Percentiles rank a stretch among this genome's conserved stretches.
These are phyloP conservation scores for Tachina lurida DNA, from an alignment of 2,888 invertebrate species.

Conservation along the genomic window DNA sequence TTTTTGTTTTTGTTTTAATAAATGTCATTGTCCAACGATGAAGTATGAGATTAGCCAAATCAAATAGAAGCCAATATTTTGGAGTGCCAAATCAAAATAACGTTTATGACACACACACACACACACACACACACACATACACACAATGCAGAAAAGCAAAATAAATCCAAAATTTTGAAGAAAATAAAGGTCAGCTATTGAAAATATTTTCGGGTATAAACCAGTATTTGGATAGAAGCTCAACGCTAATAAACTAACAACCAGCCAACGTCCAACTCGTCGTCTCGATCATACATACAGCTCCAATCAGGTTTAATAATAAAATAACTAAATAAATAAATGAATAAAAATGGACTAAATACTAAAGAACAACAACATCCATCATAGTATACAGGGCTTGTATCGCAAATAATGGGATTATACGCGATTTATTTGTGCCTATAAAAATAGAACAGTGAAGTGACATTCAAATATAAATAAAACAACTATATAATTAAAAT, in stretches of 20 bases:
- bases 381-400: slow-evolving; percentile 38
- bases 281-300: slow-evolving; percentile 83
- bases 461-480: slow-evolving; percentile 56
- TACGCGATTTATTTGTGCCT: slow-evolving; percentile 57
- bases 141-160: slow-evolving; percentile 12
- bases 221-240: slow-evolving; percentile 69
- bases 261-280: slow-evolving; percentile 76
- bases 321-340: slow-evolving; percentile 28
- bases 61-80: slow-evolving; percentile 77
- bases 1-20: slow-evolving; percentile 37
- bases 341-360: slow-evolving; percentile 44
- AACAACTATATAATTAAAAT: slow-evolving; percentile 19
- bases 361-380: slow-evolving; percentile 42
- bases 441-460: slow-evolving; percentile 43
- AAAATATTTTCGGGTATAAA: slow-evolving; percentile 65
- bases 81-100: slow-evolving; percentile 71
- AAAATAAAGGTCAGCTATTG: slow-evolving; percentile 64
- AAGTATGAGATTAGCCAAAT: slow-evolving; percentile 80
- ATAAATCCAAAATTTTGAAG: slow-evolving; percentile 25
- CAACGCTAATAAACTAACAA: slow-evolving; percentile 68
- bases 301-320: slow-evolving; percentile 66
- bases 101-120: slow-evolving; percentile 46
- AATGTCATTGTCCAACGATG: slow-evolving; percentile 72
- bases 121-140: slow-evolving; percentile 25
- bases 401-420: slow-evolving; percentile 64